phyloP scores from a whole-genome alignment of 2,797 vertebrate species.

The Neosilurus hyrtlii region DNA sequence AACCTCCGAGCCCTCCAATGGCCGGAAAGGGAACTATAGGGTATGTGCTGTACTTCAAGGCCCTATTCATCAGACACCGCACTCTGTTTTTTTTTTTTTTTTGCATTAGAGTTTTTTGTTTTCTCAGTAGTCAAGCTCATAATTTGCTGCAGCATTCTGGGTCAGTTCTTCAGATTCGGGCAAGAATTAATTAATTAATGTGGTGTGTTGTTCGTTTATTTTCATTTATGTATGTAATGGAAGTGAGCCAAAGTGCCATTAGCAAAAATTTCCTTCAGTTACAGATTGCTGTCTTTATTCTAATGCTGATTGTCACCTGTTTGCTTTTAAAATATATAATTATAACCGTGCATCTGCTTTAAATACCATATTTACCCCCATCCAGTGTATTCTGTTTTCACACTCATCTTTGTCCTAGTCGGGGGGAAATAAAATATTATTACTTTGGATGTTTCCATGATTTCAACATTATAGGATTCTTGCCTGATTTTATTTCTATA shows the following conservation, averaged over 20 bases:
- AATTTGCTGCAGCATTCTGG: not conserved
- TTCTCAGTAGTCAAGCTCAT: not conserved
- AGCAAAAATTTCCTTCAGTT: not conserved
- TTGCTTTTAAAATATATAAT: not conserved
- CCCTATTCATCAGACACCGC: not conserved
- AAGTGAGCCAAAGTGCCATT: not conserved
- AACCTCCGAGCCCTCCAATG: constrained; percentile 89
- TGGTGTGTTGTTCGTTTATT: not conserved
- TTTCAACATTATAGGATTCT: not conserved
- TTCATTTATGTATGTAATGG: not conserved
- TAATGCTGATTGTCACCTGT: not conserved
- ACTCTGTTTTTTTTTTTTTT: not conserved
- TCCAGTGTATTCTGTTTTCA: not conserved
- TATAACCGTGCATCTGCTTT: not conserved
- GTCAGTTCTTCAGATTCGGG: not conserved
- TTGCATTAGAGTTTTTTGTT: not conserved
- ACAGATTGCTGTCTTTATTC: not conserved
- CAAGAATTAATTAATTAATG: not conserved
- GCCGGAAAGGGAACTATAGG: constrained; percentile 89
- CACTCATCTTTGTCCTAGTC: not conserved
- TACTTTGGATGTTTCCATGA: not conserved
- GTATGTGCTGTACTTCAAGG: constrained; percentile 68
- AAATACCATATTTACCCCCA: not conserved
- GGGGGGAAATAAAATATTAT: not conserved
- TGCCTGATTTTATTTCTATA: not conserved